Evolutionary conservation across 2,113 vertebrate species (phyloP).

Genomic region (Empidonax alnorum): DNA sequence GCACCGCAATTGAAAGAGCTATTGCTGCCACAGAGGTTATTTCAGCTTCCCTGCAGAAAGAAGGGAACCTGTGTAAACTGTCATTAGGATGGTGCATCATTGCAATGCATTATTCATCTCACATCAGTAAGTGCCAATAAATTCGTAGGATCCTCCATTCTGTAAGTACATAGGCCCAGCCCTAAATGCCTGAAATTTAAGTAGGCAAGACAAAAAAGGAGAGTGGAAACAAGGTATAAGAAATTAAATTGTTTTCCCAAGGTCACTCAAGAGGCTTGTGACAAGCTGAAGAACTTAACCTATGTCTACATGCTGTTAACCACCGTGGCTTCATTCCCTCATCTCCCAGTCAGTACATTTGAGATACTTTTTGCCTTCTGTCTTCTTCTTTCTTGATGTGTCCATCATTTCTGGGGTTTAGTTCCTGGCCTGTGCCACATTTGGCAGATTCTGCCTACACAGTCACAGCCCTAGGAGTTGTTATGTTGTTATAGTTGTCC

Average conservation of each 20-base stretch:
- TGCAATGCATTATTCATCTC: not conserved
- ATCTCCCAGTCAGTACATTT: not conserved
- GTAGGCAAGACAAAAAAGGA: not conserved
- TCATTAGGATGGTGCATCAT: not conserved
- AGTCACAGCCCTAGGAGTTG: not conserved
- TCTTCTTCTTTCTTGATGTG: not conserved
- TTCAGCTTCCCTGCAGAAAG: not conserved
- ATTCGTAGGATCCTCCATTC: not conserved
- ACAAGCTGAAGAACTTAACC: not conserved
- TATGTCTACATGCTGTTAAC: not conserved
- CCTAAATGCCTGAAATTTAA: not conserved
- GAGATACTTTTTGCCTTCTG: not conserved
- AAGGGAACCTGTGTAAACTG: not conserved
- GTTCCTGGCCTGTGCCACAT: not conserved
- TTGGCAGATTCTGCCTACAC: not conserved
- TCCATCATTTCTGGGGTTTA: not conserved
- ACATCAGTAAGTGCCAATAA: not conserved
- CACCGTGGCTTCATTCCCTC: not conserved
- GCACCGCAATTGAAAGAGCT: not conserved
- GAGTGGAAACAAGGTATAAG: not conserved
- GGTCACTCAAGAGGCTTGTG: not conserved
- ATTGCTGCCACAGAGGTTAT: not conserved
- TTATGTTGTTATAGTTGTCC: not conserved
- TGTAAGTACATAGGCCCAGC: not conserved
- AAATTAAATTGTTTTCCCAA: not conserved